Evolutionary conservation across 2,888 invertebrate genomes (phyloP), one percentile per base, ranked within the genome.

Genomic region (Deilephila elpenor): DNA sequence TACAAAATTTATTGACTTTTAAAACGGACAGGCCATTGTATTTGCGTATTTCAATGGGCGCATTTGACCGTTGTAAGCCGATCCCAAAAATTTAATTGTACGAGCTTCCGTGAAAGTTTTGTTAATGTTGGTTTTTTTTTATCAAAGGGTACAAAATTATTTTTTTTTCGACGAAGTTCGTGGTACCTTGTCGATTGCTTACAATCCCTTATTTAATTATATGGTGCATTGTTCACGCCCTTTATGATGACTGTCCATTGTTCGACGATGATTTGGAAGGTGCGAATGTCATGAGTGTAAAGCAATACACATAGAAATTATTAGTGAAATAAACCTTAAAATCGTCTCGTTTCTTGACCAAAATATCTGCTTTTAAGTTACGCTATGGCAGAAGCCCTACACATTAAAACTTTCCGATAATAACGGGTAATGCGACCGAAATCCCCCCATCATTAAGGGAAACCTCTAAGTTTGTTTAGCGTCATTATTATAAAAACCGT

Each of bases 41-140:
- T 78, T 79, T 78, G 78, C 70, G 79, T 77, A 76, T 82, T 85
- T 86, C 86, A 89, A 89, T 89, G 82, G 84, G 81, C 77, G 88
- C 88, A 88, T 90, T 67, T 88, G 81, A 81, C 78, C 75, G 81
- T 83, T 86, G 87, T 88, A 84, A 84, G 83, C 88, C 88, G 80
- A 88, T 85, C 89, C 90, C 88, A 80, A 83, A 84, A 82, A 81
- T 67, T 85, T 86, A 88, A 91, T 89, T 89, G 90, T 86, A 79
- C 77, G 72, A 78, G 80, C 77, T 78, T 82, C 80, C 82, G 81
- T 82, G 83, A 88, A 87, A 86, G 82, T 82, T 79, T 78, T 76
- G 11, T 17, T 61, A 6, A 34, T 62, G 5, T 19, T 62, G 32
- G 32, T 1, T 32, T 32, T 44, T 32, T 44, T 20, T 11, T 20